A percentile compares a stretch with the other conserved stretches of the same genome.
Conservation (phyloP, 1,140 invertebrate species). For the Drosophila ananassae region DNA sequence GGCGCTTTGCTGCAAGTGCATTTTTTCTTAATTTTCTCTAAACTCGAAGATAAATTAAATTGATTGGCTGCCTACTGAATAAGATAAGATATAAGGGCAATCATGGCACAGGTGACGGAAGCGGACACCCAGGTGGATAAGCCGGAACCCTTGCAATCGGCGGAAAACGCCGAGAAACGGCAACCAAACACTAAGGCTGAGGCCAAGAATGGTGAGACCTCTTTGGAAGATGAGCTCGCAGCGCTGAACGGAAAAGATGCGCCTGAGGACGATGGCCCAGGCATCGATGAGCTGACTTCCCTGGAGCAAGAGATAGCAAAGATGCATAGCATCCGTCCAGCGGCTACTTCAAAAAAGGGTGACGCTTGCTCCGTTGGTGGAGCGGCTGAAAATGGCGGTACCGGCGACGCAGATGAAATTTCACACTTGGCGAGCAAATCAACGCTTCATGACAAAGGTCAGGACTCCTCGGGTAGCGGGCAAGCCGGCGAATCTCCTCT, state of each 20-base stretch:
- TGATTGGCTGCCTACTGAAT: background rate
- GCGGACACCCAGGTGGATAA: constrained; percentile 15
- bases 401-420: constrained; percentile 14
- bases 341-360: constrained; percentile 4
- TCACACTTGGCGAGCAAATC: constrained; percentile 4
- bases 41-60: background rate
- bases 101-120: constrained; percentile 49
- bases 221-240: constrained; percentile 28
- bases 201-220: constrained; percentile 42
- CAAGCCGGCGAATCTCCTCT: constrained; percentile 31
- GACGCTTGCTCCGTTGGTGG: background rate
- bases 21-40: constrained; percentile 15
- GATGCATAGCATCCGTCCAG: constrained; percentile 64
- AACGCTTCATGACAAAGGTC: constrained; percentile 5
- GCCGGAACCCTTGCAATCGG: background rate
- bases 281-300: constrained; percentile 70
- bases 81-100: background rate
- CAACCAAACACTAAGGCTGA: constrained; percentile 33
- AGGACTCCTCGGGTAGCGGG: constrained; percentile 6
- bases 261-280: background rate
- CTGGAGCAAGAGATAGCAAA: constrained; percentile 78
- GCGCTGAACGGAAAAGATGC: constrained; percentile 32
- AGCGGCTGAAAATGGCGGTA: constrained; percentile 16
- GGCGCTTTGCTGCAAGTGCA: constrained; percentile 27
- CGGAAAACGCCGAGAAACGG: constrained; percentile 7